These are phyloP conservation scores for Pangasius djambal DNA, from an alignment of 2,797 vertebrate species.

Conservation along the genomic window DNA sequence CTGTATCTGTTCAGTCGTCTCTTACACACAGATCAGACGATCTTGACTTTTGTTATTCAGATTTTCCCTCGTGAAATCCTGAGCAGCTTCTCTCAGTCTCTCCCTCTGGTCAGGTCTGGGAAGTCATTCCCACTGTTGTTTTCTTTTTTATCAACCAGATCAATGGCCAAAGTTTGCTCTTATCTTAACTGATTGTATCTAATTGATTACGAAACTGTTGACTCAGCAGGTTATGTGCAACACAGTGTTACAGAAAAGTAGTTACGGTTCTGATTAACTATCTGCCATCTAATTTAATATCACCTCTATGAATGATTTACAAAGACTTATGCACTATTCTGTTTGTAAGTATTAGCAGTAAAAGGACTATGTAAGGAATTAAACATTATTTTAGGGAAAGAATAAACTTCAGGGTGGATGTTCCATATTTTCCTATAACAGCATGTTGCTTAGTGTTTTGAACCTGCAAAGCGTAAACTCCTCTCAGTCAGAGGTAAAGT, in stretches of 20 bases:
- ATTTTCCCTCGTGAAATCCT: not conserved
- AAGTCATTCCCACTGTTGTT: not conserved
- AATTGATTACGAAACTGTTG: conserved; percentile 31
- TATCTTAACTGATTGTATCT: conserved; percentile 69
- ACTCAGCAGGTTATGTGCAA: not conserved
- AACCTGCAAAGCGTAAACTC: no score
- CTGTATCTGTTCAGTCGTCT: not conserved
- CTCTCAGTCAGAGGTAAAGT: no score
- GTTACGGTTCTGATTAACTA: not conserved
- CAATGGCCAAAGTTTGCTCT: conserved; percentile 67
- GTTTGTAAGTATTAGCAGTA: not conserved
- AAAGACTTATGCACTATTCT: not conserved
- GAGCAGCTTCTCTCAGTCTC: conserved; percentile 12
- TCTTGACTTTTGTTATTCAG: not conserved
- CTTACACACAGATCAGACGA: not conserved
- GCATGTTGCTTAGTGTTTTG: no score
- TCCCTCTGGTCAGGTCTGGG: no score
- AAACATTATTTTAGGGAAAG: not conserved
- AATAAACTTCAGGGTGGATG: not conserved
- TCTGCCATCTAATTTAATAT: not conserved
- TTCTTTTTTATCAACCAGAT: not conserved
- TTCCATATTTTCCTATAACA: not conserved
- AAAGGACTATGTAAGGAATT: not conserved
- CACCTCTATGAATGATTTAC: not conserved
- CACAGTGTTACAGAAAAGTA: not conserved